Evolutionary conservation across 92 coral and sea anemone genomes (phyloP), one percentile per base, ranked within the genome.

Genomic region (Epizoanthus scotinus): DNA sequence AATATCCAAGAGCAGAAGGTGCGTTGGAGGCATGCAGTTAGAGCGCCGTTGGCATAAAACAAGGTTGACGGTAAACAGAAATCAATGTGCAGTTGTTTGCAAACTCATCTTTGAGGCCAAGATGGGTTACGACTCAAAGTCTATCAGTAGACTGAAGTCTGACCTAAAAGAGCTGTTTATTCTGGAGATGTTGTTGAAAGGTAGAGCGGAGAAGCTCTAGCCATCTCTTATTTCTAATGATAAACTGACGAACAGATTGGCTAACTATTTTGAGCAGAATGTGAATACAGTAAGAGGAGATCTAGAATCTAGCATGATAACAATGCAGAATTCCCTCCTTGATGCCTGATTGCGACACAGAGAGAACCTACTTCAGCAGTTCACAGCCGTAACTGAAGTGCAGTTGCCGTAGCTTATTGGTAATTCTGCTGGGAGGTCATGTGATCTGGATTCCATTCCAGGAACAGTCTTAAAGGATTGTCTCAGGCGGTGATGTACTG

Each of bases 181-280:
- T 54, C 59, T 54, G 59, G 59, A 54, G 59, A 54, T 7, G 12
- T 54, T 54, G 59, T 18, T 12, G 18, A 13, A 12, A 19, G 20
- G 59, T 12, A 54, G 20, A 19, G 59, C 17, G 59, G 20, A 54
- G 18, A 54, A 36, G 42, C 42, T 36, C 42, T 36, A 36, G 3
- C 42, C 42, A 5, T 2, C 42, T 36, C 5, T 2, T 36, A 36
- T 2, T 36, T 36, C 42, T 36, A 36, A 5, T 36, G 42, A 36
- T 36, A 5, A 36, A 5, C 42, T 36, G 42, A 5, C 42, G 59
- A 83, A 84, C 59, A 84, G 62, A 62, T 84, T 84, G 67, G 83
- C 87, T 34, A 78, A 84, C 63, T 75, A 73, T 24, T 84, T 84
- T 84, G 83, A 84, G 50, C 80, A 84, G 67, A 84, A 75, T 61